A percentile compares a stretch with the other conserved stretches of the same genome.
phyloP scores from a whole-genome alignment of 2,113 vertebrate species.

The Xyliphius kryptos region DNA sequence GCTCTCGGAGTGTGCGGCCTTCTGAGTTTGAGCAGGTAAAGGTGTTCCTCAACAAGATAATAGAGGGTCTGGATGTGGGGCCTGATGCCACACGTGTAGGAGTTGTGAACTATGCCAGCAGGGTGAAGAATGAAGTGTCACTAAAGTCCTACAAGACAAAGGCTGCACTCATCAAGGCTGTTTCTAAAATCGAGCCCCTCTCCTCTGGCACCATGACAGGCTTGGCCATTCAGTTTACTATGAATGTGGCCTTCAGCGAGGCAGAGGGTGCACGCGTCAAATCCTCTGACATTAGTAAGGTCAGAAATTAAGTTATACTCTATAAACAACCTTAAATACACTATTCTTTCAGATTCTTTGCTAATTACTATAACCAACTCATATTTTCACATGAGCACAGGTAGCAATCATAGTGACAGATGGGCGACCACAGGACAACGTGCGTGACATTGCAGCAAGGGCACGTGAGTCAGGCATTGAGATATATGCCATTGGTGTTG shows the following conservation, averaged over 20 bases:
- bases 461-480: conserved; percentile 84
- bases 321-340: no score
- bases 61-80: conserved; percentile 82
- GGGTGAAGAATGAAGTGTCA: conserved; percentile 86
- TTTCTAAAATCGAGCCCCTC: conserved; percentile 81
- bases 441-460: conserved; percentile 75
- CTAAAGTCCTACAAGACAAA: conserved; percentile 78
- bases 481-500: conserved; percentile 92
- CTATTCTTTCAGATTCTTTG: no score
- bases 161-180: conserved; percentile 76
- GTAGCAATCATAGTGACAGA: conserved; percentile 94
- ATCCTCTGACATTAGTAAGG: conserved; percentile 80
- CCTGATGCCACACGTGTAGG: conserved; percentile 84
- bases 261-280: conserved; percentile 69
- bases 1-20: conserved; percentile 89
- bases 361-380: no score
- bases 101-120: conserved; percentile 88
- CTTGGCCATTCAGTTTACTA: conserved; percentile 85
- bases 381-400: conserved; percentile 52
- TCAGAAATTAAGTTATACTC: no score
- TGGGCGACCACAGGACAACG: conserved; percentile 89
- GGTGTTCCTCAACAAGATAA: conserved; percentile 86
- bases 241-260: conserved; percentile 81
- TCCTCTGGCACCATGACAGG: conserved; percentile 97
- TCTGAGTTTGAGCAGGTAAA: conserved; percentile 95